Conservation (phyloP, 2,113 vertebrate genomes). For the Ammodytes dubius region DNA sequence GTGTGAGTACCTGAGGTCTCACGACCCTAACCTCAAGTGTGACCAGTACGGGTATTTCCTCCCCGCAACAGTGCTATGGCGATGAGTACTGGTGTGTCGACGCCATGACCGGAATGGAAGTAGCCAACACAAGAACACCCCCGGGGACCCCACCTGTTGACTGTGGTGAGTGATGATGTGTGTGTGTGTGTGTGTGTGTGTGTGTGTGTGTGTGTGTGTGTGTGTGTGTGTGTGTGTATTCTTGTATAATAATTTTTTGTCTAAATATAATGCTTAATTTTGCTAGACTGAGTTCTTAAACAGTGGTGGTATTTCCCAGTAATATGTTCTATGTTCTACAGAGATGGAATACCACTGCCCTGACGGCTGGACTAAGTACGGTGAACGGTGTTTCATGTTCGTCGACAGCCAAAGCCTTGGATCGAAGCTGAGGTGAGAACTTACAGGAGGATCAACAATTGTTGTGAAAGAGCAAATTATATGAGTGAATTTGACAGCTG, state of each 20-base stretch:
- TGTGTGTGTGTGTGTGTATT: too few species aligned
- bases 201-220: too few species aligned
- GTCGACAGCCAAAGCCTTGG: conserved; percentile 52
- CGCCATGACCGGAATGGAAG: conserved; percentile 12
- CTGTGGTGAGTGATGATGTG: conserved; percentile 35
- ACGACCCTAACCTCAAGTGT: fast-evolving
- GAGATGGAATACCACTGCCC: not conserved
- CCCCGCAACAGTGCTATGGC: conserved; percentile 17
- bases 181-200: too few species aligned
- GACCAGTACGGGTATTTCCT: not conserved
- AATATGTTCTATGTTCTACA: not conserved
- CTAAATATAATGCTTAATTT: too few species aligned
- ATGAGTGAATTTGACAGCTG: too few species aligned
- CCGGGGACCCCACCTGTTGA: fast-evolving
- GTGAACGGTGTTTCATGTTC: not conserved
- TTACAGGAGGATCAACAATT: not conserved
- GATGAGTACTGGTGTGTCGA: conserved; percentile 61
- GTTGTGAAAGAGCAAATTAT: not conserved
- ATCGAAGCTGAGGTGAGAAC: conserved; percentile 54
- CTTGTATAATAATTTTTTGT: too few species aligned
- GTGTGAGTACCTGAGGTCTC: not conserved
- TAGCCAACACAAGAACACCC: not conserved
- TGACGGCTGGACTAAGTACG: not conserved
- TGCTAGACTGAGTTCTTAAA: too few species aligned
- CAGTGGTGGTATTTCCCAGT: too few species aligned